phyloP scores from a whole-genome alignment of 1,140 invertebrate genomes.

The Notospermus geniculatus region DNA sequence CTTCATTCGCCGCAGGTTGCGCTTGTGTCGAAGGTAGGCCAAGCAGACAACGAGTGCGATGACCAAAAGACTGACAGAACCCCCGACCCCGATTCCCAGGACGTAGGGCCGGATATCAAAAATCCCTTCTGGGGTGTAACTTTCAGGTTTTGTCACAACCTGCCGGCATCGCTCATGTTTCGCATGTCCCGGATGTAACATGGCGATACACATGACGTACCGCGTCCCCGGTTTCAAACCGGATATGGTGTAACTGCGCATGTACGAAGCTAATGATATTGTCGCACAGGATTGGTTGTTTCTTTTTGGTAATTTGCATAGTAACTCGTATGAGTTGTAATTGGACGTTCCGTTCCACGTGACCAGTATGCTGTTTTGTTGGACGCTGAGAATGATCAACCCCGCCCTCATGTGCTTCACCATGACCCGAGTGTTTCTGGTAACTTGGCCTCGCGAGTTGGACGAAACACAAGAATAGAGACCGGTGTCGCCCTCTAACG shows the following conservation, averaged over 20 bases:
- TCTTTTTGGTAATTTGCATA: too few species aligned
- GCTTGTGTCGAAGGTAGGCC: conserved; percentile 8
- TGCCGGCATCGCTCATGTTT: neutral
- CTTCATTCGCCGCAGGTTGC: conserved; percentile 4
- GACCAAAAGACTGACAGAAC: neutral
- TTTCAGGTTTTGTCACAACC: neutral
- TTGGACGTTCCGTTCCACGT: conserved; percentile 8
- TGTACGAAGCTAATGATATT: conserved; percentile 12
- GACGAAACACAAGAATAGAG: conserved; percentile 1
- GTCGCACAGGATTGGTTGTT: too few species aligned
- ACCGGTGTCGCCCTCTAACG: neutral
- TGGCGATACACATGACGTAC: conserved; percentile 21
- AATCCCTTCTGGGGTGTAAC: neutral
- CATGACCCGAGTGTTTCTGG: neutral
- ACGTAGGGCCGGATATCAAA: conserved; percentile 2
- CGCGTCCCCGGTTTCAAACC: conserved; percentile 15
- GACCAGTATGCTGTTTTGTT: neutral
- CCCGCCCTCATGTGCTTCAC: neutral
- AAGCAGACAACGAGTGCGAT: neutral
- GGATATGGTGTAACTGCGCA: conserved; percentile 23
- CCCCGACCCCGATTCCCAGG: conserved; percentile 1
- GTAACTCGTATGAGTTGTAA: too few species aligned
- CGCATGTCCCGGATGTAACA: neutral
- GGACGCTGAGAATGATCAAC: neutral
- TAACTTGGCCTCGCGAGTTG: neutral